Percentiles rank a stretch among this genome's conserved stretches.
Evolutionary conservation across 2,113 vertebrate genomes (phyloP).

Genomic region (Zosterops borbonicus): DNA sequence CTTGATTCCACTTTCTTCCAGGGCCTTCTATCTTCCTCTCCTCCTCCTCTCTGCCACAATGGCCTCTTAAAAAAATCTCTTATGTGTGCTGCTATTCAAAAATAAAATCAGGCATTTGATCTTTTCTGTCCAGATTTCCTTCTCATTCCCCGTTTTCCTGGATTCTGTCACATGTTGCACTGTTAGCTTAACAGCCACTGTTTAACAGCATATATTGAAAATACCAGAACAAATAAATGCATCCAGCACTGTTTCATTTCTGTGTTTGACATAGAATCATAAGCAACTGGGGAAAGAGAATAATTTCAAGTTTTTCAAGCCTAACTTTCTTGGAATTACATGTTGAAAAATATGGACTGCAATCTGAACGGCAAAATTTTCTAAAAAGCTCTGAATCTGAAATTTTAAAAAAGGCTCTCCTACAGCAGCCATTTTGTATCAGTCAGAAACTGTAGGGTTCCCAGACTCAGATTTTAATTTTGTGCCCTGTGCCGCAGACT

Average conservation of each 20-base stretch:
- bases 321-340: background rate
- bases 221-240: background rate
- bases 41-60: constrained; percentile 1
- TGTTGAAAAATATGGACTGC: background rate
- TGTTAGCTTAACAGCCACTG: background rate
- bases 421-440: background rate
- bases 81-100: constrained; percentile 38
- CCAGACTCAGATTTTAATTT: background rate
- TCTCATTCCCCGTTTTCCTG: background rate
- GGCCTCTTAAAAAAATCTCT: background rate
- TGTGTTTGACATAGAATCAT: background rate
- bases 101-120: constrained; percentile 47
- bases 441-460: background rate
- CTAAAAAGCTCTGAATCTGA: background rate
- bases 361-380: background rate
- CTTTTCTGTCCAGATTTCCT: constrained; percentile 28
- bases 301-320: background rate
- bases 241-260: background rate
- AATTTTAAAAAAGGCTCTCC: background rate
- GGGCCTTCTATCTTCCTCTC: constrained; percentile 9
- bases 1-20: constrained; percentile 52
- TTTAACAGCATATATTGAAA: background rate
- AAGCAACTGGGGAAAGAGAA: background rate
- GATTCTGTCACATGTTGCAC: background rate
- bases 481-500: background rate